phyloP scores from a whole-genome alignment of 2,113 vertebrate species.

The Vidua chalybeata region DNA sequence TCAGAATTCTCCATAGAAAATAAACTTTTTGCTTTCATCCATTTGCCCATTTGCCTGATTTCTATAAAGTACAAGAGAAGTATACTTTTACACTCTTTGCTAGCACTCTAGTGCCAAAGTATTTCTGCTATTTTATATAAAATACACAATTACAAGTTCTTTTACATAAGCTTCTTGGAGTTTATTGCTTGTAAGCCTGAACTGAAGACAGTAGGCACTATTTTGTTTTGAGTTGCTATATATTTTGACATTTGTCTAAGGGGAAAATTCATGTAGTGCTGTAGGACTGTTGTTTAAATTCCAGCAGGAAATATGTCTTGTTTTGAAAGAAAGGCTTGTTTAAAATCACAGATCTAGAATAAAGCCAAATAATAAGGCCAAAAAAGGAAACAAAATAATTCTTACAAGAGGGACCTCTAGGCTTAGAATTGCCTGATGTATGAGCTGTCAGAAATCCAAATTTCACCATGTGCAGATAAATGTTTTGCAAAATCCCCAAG shows the following conservation, averaged over 20 bases:
- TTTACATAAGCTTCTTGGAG: neutral
- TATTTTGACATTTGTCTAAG: constrained; percentile 43
- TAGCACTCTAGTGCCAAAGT: neutral
- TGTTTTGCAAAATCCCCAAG: constrained; percentile 45
- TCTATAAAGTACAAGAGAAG: neutral
- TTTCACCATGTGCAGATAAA: constrained; percentile 44
- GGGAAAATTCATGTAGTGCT: neutral
- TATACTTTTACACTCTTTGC: neutral
- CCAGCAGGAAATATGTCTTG: constrained; percentile 50
- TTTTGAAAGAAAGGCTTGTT: constrained; percentile 57
- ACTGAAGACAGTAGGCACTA: neutral
- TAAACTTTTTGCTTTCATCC: neutral
- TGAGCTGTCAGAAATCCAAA: constrained; percentile 54
- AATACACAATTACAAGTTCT: neutral
- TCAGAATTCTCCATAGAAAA: neutral
- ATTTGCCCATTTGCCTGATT: neutral
- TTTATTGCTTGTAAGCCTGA: neutral
- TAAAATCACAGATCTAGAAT: constrained; percentile 49
- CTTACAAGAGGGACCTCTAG: constrained; percentile 30
- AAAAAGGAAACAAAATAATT: constrained; percentile 59
- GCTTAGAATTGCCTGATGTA: constrained; percentile 45
- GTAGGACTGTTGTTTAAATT: constrained; percentile 51
- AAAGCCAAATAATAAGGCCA: constrained; percentile 47
- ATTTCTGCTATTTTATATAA: neutral
- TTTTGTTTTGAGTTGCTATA: constrained; percentile 25